Percentiles rank a stretch among this genome's conserved stretches.
phyloP scores from a whole-genome alignment of 64 coral and sea anemone species.

The Montipora sp. region DNA sequence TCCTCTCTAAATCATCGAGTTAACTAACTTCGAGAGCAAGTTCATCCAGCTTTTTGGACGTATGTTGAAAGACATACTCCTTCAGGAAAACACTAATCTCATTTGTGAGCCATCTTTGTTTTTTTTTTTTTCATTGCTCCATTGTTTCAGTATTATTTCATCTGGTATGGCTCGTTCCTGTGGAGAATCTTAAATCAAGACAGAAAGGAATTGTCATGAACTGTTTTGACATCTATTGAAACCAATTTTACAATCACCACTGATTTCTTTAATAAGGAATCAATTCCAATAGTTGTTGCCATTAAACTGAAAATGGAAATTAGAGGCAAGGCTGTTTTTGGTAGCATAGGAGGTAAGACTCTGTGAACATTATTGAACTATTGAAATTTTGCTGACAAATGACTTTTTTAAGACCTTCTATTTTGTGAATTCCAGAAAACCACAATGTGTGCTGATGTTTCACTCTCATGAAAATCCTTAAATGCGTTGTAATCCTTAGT shows the following conservation, averaged over 20 bases:
- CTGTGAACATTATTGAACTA: background rate
- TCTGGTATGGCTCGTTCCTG: slow-evolving; percentile 20
- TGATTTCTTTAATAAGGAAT: background rate
- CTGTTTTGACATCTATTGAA: background rate
- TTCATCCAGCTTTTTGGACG: slow-evolving; percentile 1
- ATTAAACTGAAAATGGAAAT: background rate
- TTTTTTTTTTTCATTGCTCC: slow-evolving; percentile 21
- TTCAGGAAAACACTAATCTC: slow-evolving; percentile 23
- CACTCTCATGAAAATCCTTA: slow-evolving; percentile 37
- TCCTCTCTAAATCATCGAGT: slow-evolving; percentile 36
- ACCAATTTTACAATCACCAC: background rate
- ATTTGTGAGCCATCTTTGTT: slow-evolving; percentile 35
- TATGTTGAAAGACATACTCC: slow-evolving; percentile 29
- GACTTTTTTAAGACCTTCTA: background rate
- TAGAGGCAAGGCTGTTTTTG: background rate
- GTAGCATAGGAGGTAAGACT: background rate
- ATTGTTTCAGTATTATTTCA: background rate
- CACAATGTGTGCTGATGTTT: background rate
- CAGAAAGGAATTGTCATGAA: background rate
- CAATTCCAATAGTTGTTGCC: background rate
- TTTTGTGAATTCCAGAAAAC: background rate
- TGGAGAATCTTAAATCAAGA: slow-evolving; percentile 8
- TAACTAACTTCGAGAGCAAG: slow-evolving; percentile 3
- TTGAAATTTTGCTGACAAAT: background rate
- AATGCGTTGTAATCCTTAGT: slow-evolving; percentile 25